Conservation (phyloP, 2,797 vertebrate genomes). For the Helostoma temminkii region DNA sequence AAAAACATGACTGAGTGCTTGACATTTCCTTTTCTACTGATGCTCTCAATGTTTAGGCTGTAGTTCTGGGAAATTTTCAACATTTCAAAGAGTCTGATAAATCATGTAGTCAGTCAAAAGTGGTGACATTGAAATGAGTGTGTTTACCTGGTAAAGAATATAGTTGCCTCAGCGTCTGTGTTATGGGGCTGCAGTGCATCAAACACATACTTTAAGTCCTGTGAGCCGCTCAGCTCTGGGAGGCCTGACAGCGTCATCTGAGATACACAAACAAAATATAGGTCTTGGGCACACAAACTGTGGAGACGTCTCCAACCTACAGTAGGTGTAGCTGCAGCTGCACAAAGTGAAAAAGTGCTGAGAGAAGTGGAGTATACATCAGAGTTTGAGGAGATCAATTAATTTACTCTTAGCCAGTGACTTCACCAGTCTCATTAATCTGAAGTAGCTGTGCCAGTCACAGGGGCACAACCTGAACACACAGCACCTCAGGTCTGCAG, state of each 20-base stretch:
- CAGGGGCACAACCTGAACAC: not conserved
- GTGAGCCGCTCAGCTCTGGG: constrained; percentile 91
- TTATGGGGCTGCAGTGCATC: constrained; percentile 96
- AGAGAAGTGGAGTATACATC: not conserved
- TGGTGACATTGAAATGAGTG: not conserved
- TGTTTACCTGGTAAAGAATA: constrained; percentile 95
- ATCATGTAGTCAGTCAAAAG: not conserved
- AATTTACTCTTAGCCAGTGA: not conserved
- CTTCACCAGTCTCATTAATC: not conserved
- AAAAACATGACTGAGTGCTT: not conserved
- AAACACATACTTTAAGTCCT: constrained; percentile 96
- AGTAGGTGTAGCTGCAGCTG: not conserved
- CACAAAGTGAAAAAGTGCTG: too few relatives aligned
- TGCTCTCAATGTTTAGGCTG: not conserved
- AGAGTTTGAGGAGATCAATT: not conserved
- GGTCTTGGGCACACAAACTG: not conserved
- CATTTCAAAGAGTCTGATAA: not conserved
- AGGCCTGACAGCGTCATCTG: constrained; percentile 98
- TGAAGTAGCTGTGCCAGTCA: not conserved
- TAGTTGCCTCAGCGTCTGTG: constrained; percentile 96
- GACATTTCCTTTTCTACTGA: not conserved
- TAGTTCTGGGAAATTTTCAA: not conserved
- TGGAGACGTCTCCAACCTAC: not conserved
- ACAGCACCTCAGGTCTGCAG: too few relatives aligned
- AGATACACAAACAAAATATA: constrained; percentile 24